phyloP scores from a whole-genome alignment of 2,888 invertebrate species.

The Ophioninae sp. region DNA sequence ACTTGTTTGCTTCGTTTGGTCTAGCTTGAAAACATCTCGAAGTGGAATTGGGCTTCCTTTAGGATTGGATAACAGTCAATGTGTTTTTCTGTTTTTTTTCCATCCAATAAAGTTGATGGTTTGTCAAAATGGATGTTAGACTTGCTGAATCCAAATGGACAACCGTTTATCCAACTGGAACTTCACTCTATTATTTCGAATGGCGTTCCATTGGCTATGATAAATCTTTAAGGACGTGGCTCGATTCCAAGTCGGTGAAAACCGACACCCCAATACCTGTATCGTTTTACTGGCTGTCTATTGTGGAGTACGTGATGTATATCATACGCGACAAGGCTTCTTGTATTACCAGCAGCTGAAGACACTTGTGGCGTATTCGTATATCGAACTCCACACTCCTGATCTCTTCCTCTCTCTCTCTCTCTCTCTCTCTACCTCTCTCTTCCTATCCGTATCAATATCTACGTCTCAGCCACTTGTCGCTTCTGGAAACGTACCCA shows the following conservation, averaged over 20 bases:
- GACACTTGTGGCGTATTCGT: constrained; percentile 58
- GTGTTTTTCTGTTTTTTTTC: no score
- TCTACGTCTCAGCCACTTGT: constrained; percentile 35
- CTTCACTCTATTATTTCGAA: constrained; percentile 6
- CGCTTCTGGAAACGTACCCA: constrained; percentile 21
- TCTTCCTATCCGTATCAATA: constrained; percentile 7
- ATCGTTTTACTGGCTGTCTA: constrained; percentile 37
- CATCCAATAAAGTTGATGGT: no score
- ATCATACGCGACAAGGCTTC: constrained; percentile 23
- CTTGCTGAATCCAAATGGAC: neutral
- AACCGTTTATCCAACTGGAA: constrained; percentile 1
- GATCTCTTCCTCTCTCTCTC: constrained; percentile 22
- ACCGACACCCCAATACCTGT: constrained; percentile 19
- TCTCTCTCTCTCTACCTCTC: constrained; percentile 31
- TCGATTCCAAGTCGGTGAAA: constrained; percentile 47
- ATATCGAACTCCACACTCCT: neutral
- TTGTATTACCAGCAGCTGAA: constrained; percentile 34
- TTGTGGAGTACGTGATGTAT: constrained; percentile 24
- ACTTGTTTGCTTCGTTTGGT: no score
- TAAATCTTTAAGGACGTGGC: constrained; percentile 44
- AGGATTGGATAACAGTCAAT: no score
- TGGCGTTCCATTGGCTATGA: constrained; percentile 16
- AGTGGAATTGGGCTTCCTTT: no score
- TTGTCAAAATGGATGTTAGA: no score
- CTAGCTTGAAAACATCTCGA: no score